These are phyloP conservation scores for Diploscapter pachys DNA, from an alignment of 1,140 invertebrate species.

Conservation along the genomic window DNA sequence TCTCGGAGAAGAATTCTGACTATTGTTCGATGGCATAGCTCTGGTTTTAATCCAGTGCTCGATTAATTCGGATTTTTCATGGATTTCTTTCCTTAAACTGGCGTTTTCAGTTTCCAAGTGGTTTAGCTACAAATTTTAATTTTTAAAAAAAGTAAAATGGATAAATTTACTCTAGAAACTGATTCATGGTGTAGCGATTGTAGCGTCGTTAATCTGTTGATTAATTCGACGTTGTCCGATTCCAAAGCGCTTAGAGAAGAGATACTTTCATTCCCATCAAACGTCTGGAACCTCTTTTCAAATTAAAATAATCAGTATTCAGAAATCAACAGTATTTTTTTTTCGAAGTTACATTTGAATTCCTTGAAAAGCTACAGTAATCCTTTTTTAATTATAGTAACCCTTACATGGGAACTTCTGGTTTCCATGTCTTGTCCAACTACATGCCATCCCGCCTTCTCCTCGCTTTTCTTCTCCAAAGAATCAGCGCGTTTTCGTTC, in stretches of 20 bases:
- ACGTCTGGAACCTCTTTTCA: neutral
- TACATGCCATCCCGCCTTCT: constrained; percentile 7
- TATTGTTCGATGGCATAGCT: constrained; percentile 9
- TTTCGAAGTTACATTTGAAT: too few species aligned
- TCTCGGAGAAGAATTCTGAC: neutral
- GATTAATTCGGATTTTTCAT: constrained; percentile 27
- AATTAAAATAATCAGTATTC: neutral
- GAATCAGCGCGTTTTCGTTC: constrained; percentile 32
- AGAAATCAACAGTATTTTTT: too few species aligned
- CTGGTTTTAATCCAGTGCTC: constrained; percentile 28
- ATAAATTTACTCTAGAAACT: constrained; percentile 12
- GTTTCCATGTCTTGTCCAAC: constrained; percentile 18
- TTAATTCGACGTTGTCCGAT: constrained; percentile 34
- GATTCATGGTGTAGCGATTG: constrained; percentile 18
- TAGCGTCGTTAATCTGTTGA: constrained; percentile 23
- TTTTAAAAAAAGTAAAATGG: neutral
- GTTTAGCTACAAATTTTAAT: constrained; percentile 6
- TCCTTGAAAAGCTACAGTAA: too few species aligned
- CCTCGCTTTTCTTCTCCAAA: constrained; percentile 26
- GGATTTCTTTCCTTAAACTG: constrained; percentile 10
- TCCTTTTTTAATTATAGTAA: too few species aligned
- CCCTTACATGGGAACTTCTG: constrained; percentile 11
- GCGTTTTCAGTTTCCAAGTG: constrained; percentile 22
- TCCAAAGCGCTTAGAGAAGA: constrained; percentile 32
- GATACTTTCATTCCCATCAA: constrained; percentile 31